A percentile compares a stretch with the other conserved stretches of the same genome.
These are phyloP conservation scores for Rhizoglyphus robini DNA, from an alignment of 1,140 invertebrate species.

Conservation along the genomic window DNA sequence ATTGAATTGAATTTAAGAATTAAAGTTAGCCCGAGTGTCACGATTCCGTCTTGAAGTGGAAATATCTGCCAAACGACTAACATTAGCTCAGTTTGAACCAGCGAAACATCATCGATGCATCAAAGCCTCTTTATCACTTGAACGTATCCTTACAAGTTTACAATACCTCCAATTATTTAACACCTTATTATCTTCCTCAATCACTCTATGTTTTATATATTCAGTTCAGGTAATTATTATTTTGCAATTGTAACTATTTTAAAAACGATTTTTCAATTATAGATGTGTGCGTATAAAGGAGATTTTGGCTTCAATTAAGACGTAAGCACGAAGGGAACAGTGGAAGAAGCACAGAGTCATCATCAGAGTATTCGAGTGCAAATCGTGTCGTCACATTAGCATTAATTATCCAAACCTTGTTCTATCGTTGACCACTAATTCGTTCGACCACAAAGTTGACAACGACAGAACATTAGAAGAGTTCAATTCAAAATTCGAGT, in stretches of 20 bases:
- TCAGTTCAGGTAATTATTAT: conserved; percentile 45
- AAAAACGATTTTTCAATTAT: background rate
- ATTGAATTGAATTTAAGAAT: conserved; percentile 74
- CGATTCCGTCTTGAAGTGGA: conserved; percentile 59
- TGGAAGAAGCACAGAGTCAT: background rate
- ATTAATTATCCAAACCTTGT: too few relatives aligned
- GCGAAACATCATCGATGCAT: conserved; percentile 55
- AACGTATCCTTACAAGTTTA: conserved; percentile 62
- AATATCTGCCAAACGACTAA: conserved; percentile 62
- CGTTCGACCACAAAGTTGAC: too few relatives aligned
- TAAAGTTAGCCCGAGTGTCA: conserved; percentile 54
- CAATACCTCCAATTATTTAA: conserved; percentile 54
- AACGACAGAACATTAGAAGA: too few relatives aligned
- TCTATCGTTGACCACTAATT: too few relatives aligned
- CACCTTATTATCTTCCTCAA: conserved; percentile 57
- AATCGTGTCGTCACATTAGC: too few relatives aligned
- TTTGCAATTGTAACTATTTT: conserved; percentile 30
- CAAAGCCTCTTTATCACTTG: conserved; percentile 74
- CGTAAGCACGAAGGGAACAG: background rate
- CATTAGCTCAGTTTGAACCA: conserved; percentile 64
- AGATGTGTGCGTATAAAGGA: conserved; percentile 20
- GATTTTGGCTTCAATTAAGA: background rate
- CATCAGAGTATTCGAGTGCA: too few relatives aligned
- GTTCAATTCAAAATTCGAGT: too few relatives aligned
- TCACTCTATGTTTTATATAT: conserved; percentile 76